These are phyloP conservation scores for Hirundichthys speculiger DNA, from an alignment of 2,113 vertebrate species.

Conservation along the genomic window DNA sequence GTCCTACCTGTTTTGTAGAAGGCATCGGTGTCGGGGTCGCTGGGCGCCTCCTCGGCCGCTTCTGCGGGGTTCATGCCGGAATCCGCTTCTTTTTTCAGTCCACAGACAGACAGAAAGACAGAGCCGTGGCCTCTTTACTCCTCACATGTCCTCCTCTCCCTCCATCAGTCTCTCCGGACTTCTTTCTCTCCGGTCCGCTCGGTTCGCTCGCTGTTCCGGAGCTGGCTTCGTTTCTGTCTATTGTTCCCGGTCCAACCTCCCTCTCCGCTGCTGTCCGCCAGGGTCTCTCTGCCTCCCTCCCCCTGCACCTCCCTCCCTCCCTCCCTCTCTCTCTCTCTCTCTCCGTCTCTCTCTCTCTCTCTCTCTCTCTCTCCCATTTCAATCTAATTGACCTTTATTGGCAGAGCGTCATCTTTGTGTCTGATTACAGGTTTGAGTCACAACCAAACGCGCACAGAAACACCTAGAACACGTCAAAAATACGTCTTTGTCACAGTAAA, in stretches of 20 bases:
- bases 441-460: no score
- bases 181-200: slow-evolving; percentile 19
- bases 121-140: slow-evolving; percentile 13
- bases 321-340: background rate
- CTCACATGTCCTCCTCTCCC: slow-evolving; percentile 54
- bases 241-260: slow-evolving; percentile 76
- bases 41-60: slow-evolving; percentile 75
- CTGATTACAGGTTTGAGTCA: background rate
- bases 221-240: slow-evolving; percentile 70
- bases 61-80: slow-evolving; percentile 74
- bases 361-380: slow-evolving; percentile 20
- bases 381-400: slow-evolving; percentile 42
- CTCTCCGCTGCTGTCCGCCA: slow-evolving; percentile 65
- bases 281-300: slow-evolving; percentile 63
- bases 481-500: no score
- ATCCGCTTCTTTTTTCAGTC: slow-evolving; percentile 56
- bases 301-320: slow-evolving; percentile 15
- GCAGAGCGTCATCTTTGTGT: background rate
- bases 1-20: slow-evolving; percentile 75
- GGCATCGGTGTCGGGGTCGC: slow-evolving; percentile 75
- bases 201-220: slow-evolving; percentile 43
- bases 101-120: slow-evolving; percentile 37
- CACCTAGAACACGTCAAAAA: background rate
- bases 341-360: background rate
- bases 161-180: slow-evolving; percentile 30